Evolutionary conservation across 2,797 vertebrate genomes (phyloP), one percentile per base, ranked within the genome.

Genomic region (Diceros bicornis): DNA sequence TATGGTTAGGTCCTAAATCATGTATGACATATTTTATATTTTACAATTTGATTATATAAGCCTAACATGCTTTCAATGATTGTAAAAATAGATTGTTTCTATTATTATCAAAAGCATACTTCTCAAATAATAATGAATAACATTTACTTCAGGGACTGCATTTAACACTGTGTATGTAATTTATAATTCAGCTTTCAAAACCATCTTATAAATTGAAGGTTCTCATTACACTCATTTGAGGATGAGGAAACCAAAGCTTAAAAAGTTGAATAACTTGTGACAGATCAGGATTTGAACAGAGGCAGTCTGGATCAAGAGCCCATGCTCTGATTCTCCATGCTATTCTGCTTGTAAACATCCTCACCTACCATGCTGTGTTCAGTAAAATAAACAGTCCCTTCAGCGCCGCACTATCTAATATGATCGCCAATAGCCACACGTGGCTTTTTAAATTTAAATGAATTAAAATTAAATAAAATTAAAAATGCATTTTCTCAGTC

Each of bases 21-120:
- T n/a, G 89, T 90, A 66, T 27, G 50, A 87, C 17, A 21, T 7
- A 57, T 72, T 75, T 75, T 20, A 5, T 27, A 52, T 68, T 78
- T 95, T 83, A 92, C 7, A 81, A 44, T 84, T 90, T 66, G 27
- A 68, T 93, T n/a, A 89, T 25, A 1, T 23, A 86, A 72, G 34
- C 2, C 25, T 74, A 62, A 79, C 25, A 84, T 8, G 0, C 4
- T 82, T 78, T 77, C 87, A 95, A 32, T 23, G 18, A 85, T 21
- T 81, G 12, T 71, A 72, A 95, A 96, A 95, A 44, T 34, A 13
- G 8, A 12, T 2, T 64, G 5, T 7, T 75, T 71, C 12, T 79
- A 44, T 44, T 83, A 55, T 89, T 68, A 71, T 25, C 44, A 85
- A 85, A 81, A 82, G 47, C 68, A 74, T 59, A 52, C 5, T 90